Evolutionary conservation across 1,140 invertebrate species (phyloP).

Genomic region (Fopius arisanus): DNA sequence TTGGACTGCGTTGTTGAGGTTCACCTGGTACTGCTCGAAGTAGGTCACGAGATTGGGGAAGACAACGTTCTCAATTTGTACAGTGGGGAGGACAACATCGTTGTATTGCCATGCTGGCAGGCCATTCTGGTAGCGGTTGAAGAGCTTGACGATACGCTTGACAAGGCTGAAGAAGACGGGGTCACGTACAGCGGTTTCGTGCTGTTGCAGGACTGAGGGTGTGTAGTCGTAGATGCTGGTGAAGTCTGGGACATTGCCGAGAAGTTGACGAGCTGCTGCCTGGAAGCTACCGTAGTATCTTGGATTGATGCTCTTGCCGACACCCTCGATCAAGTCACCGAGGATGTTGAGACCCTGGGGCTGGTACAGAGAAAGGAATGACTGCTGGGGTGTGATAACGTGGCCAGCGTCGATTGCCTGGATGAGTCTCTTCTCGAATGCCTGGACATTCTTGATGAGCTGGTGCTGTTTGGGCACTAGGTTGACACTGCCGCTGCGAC

Average conservation of each 20-base stretch:
- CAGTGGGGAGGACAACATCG: conserved; percentile 71
- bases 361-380: conserved; percentile 56
- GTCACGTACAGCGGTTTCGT: conserved; percentile 61
- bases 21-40: conserved; percentile 68
- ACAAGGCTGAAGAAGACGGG: conserved; percentile 66
- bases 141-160: conserved; percentile 62
- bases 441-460: conserved; percentile 59
- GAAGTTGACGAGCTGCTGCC: conserved; percentile 67
- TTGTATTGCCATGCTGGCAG: conserved; percentile 70
- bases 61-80: conserved; percentile 70
- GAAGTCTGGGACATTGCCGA: conserved; percentile 59
- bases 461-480: conserved; percentile 63
- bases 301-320: conserved; percentile 60
- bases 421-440: conserved; percentile 69
- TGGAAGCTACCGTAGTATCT: conserved; percentile 68
- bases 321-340: conserved; percentile 63
- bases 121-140: conserved; percentile 67
- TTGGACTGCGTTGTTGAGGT: conserved; percentile 63
- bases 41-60: conserved; percentile 70
- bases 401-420: conserved; percentile 73
- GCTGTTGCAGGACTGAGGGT: conserved; percentile 63
- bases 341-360: conserved; percentile 63
- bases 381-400: conserved; percentile 63
- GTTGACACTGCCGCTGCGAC: conserved; percentile 67
- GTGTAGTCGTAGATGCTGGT: conserved; percentile 55